A percentile compares a stretch with the other conserved stretches of the same genome.
phyloP scores from a whole-genome alignment of 2,888 invertebrate genomes.

The Platycheirus rosarum region DNA sequence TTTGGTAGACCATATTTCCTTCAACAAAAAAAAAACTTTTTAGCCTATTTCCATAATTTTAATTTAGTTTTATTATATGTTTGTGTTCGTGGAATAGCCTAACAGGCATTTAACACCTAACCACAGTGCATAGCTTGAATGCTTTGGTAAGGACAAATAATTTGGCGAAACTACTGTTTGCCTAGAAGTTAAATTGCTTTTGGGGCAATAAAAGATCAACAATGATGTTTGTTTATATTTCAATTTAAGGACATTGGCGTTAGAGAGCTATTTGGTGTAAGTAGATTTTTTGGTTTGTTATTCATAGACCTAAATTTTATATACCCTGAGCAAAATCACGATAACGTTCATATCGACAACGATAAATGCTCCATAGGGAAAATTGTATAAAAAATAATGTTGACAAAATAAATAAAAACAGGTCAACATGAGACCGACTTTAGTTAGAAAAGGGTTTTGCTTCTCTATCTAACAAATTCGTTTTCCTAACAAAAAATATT shows the following conservation, averaged over 20 bases:
- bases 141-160: slow-evolving; percentile 21
- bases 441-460: no score
- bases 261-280: not conserved
- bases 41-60: slow-evolving; percentile 38
- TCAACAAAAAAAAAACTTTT: slow-evolving; percentile 12
- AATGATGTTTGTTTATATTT: slow-evolving; percentile 20
- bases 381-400: no score
- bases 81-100: slow-evolving; percentile 13
- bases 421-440: no score
- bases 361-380: no score
- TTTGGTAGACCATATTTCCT: not conserved
- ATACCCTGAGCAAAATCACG: no score
- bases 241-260: not conserved
- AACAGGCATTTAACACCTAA: slow-evolving; percentile 12
- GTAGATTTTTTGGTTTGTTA: not conserved
- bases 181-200: slow-evolving; percentile 24
- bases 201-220: slow-evolving; percentile 15
- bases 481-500: no score
- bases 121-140: not conserved
- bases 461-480: no score
- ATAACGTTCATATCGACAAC: no score
- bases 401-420: no score
- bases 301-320: not conserved
- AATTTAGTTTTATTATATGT: slow-evolving; percentile 37
- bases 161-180: slow-evolving; percentile 31